Conservation (phyloP, 2,797 vertebrate genomes). For the Hippoglossus hippoglossus region DNA sequence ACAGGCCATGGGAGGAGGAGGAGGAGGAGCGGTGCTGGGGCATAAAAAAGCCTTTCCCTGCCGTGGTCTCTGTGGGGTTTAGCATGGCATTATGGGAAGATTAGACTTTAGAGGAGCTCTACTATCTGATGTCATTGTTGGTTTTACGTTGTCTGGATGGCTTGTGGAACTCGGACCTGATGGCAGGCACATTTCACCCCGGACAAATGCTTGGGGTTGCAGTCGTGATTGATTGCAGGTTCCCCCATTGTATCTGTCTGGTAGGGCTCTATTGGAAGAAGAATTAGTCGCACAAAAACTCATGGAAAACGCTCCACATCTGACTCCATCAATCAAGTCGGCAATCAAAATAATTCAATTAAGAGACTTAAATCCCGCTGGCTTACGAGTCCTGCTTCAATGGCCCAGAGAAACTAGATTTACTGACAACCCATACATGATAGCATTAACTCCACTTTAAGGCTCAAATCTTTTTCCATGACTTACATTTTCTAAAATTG, state of each 20-base stretch:
- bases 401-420: slow-evolving; percentile 82
- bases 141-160: slow-evolving; percentile 72
- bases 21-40: slow-evolving; percentile 71
- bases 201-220: slow-evolving; percentile 64
- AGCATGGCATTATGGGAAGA: slow-evolving; percentile 82
- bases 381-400: slow-evolving; percentile 75
- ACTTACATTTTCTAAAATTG: slow-evolving; percentile 78
- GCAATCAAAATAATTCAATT: slow-evolving; percentile 88
- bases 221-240: slow-evolving; percentile 83
- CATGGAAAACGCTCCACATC: slow-evolving; percentile 76
- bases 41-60: slow-evolving; percentile 70
- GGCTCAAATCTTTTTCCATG: slow-evolving; percentile 78
- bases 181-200: slow-evolving; percentile 72
- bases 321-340: slow-evolving; percentile 86
- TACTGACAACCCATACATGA: slow-evolving; percentile 80
- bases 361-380: slow-evolving; percentile 81
- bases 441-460: slow-evolving; percentile 81
- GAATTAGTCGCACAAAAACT: slow-evolving; percentile 78
- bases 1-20: slow-evolving; percentile 71
- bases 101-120: slow-evolving; percentile 78
- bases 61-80: slow-evolving; percentile 78
- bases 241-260: slow-evolving; percentile 83
- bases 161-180: slow-evolving; percentile 72
- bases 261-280: slow-evolving; percentile 76
- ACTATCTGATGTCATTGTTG: slow-evolving; percentile 84